phyloP scores from a whole-genome alignment of 2,113 vertebrate genomes.

The Psittacus erithacus region DNA sequence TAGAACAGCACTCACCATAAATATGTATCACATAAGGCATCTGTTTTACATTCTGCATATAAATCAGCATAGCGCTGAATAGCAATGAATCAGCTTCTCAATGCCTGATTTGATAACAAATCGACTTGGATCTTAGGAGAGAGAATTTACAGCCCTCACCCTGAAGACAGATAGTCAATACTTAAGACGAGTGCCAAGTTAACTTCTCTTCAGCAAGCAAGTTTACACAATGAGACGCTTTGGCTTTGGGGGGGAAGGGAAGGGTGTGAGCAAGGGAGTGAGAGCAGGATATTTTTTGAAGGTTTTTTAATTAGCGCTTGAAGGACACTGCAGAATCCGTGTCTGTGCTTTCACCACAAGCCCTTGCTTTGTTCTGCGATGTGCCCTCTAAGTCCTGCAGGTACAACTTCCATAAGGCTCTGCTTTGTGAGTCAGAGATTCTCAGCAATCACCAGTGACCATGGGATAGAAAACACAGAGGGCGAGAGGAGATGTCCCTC shows the following conservation, averaged over 20 bases:
- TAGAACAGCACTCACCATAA: constrained; percentile 99
- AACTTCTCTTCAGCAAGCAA: constrained; percentile 79
- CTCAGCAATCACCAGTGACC: fast-evolving
- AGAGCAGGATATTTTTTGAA: constrained; percentile 25
- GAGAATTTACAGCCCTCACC: constrained; percentile 95
- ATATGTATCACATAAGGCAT: constrained; percentile 99
- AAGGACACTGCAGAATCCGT: constrained; percentile 22
- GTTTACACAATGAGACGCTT: constrained; percentile 73
- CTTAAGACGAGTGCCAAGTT: constrained; percentile 83
- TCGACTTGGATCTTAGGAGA: constrained; percentile 97
- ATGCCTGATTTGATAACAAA: constrained; percentile 99
- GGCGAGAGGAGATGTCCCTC: neutral
- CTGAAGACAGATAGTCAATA: constrained; percentile 88
- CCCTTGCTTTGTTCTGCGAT: neutral
- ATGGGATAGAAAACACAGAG: neutral
- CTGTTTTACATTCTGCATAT: constrained; percentile 99
- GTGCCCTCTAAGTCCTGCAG: neutral
- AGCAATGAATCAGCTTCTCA: constrained; percentile 99
- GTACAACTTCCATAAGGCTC: neutral
- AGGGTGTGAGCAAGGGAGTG: constrained; percentile 6
- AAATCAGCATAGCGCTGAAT: constrained; percentile 98
- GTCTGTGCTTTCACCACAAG: neutral
- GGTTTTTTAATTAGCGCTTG: constrained; percentile 43
- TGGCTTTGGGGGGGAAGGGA: neutral
- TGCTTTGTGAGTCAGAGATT: neutral